Percentiles rank a stretch among this genome's conserved stretches.
These are phyloP conservation scores for Pelagia noctiluca DNA, from an alignment of 30 jellyfish, hydroid and myxozoan species.

Conservation along the genomic window DNA sequence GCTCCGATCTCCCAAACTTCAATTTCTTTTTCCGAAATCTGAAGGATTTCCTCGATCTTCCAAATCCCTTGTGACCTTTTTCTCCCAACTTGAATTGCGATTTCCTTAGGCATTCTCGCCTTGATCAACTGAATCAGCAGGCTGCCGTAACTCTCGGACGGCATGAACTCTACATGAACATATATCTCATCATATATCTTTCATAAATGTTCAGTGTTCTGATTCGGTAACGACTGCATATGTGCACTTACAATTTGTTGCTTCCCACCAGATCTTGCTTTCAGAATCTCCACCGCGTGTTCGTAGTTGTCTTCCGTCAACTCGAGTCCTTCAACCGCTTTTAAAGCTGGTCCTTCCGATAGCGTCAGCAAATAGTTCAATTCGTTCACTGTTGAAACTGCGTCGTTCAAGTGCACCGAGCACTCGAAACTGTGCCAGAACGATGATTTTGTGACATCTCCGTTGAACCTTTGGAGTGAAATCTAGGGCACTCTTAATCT, in stretches of 20 bases:
- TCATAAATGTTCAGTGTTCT: slow-evolving; percentile 8
- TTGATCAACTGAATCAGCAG: slow-evolving; percentile 32
- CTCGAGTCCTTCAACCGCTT: too few species aligned
- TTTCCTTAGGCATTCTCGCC: slow-evolving; percentile 6
- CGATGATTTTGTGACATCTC: too few species aligned
- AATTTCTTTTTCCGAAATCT: slow-evolving; percentile 26
- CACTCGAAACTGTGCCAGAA: too few species aligned
- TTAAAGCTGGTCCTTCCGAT: slow-evolving; percentile 21
- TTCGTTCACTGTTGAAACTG: slow-evolving; percentile 40
- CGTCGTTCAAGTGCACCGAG: slow-evolving; percentile 53
- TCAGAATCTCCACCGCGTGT: slow-evolving; percentile 43
- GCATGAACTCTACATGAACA: slow-evolving; percentile 56
- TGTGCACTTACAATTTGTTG: too few species aligned
- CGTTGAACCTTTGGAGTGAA: too few species aligned
- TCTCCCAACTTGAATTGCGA: slow-evolving; percentile 48
- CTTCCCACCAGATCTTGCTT: slow-evolving; percentile 54
- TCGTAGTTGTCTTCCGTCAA: too few species aligned
- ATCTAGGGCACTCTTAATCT: too few species aligned
- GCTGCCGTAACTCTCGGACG: slow-evolving; percentile 43
- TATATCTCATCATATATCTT: too few species aligned
- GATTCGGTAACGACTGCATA: slow-evolving; percentile 14
- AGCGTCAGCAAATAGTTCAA: too few species aligned
- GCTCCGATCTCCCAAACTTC: slow-evolving; percentile 55
- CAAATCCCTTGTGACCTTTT: slow-evolving; percentile 30
- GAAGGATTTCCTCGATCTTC: too few species aligned